These are phyloP conservation scores for Eospalax fontanierii DNA, from an alignment of 2,797 vertebrate species.

Conservation along the genomic window DNA sequence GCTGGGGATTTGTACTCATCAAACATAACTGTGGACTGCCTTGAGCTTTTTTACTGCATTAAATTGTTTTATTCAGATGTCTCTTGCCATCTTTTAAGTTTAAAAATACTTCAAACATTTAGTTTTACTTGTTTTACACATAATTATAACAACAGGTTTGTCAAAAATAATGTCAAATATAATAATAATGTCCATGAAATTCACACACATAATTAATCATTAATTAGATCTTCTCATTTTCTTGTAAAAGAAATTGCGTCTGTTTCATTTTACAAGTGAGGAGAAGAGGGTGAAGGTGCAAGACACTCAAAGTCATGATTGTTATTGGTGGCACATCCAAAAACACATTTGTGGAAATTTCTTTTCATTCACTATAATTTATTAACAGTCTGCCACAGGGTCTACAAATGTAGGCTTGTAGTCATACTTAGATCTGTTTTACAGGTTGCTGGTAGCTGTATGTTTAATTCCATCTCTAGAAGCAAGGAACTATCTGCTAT, in stretches of 20 bases:
- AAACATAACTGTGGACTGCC: constrained; percentile 19
- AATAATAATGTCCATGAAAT: constrained; percentile 55
- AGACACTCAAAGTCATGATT: background rate
- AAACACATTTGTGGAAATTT: background rate
- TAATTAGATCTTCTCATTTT: constrained; percentile 15
- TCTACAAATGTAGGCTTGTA: background rate
- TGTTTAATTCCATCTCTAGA: background rate
- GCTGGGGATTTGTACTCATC: constrained; percentile 48
- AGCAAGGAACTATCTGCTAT: background rate
- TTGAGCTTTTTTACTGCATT: constrained; percentile 21
- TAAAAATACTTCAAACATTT: constrained; percentile 61
- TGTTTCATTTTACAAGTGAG: constrained; percentile 46
- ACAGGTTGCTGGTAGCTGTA: background rate
- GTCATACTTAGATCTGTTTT: background rate
- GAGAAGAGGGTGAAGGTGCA: background rate
- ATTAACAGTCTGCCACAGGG: background rate
- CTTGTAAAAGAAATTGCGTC: background rate
- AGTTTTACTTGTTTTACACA: constrained; percentile 43
- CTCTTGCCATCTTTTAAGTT: constrained; percentile 63
- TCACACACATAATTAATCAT: constrained; percentile 47
- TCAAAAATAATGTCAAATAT: constrained; percentile 65
- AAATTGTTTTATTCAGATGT: constrained; percentile 53
- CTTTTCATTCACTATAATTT: background rate
- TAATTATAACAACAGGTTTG: constrained; percentile 57
- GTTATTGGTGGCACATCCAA: background rate